Base-by-base conservation (phyloP, 1,140 invertebrate genomes). In the Drosophila asahinai region DNA sequence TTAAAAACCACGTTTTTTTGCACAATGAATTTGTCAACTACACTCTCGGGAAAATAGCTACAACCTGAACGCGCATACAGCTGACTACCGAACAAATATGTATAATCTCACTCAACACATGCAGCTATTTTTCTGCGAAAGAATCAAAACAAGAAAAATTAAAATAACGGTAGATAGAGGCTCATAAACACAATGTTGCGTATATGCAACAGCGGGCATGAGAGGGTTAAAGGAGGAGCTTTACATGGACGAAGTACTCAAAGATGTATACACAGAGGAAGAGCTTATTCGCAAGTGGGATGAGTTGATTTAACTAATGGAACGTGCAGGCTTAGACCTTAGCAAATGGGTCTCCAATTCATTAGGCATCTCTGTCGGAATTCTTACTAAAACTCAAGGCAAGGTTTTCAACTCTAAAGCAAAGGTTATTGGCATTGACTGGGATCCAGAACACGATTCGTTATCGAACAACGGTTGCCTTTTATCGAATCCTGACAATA, bases 101-200 rank as follows among this genome's bases (percentile, higher is more conserved):
- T 27, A 33, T 33, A 52, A 36, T 33, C 49, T 52, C 27, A 30
- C 49, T 36, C 27, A 52, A 52, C 49, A 33, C 49, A 36, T 52
- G 25, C 49, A 52, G 49, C 27, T 52, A 52, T 52, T 36, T 30
- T 52, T 52, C 49, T 52, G 49, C 25, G 27, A 52, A 30, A 52
- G 49, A 36, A 36, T 52, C 27, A 52, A 52, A 52, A 36, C 43
- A 45, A 45, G 19, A 45, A 49, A 38, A 49, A 40, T 14, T 62
- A 27, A 62, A 51, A 62, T 49, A 51, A 51, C 60, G 60, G 47
- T 62, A 62, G 47, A n/a, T 51, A 42, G 17, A 62, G 47, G 47
- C 33, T 62, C 22, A 62, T 62, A 62, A 62, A 51, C 8, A 49
- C 19, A 62, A 62, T 51, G 47, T 51, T 51, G 33, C 47, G 47